Evolutionary conservation across 1,140 invertebrate genomes (phyloP), one percentile per base, ranked within the genome.

Genomic region (Brachionus koreanus): DNA sequence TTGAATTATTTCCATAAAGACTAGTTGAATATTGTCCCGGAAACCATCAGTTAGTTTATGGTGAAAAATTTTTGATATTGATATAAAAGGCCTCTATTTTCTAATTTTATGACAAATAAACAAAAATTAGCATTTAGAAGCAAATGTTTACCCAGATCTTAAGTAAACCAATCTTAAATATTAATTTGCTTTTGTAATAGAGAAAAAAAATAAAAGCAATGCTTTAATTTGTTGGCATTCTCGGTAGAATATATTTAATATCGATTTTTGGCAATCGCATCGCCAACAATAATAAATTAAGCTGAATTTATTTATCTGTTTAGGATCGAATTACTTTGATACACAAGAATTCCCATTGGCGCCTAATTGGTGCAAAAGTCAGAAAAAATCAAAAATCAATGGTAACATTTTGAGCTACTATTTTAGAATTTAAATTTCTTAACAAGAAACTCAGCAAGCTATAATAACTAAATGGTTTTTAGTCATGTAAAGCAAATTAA

Each of bases 1-100:
- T 3, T 57, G n/a, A 19, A 57, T 23, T 57, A 19, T n/a, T 9
- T 57, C 49, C 19, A 16, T 16, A 57, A 10, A 57, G 19, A 25
- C 6, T 19, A 5, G 0, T 16, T 57, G 19, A 57, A 57, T 57
- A 42, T 42, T 57, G 49, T 57, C 49, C 19, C 49, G 49, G 49
- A 57, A 57, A 57, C 49, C 7, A 57, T 5, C 19, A 2, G n/a
- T 19, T 19, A 57, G 19, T 23, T 57, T 19, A 16, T 57, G 16
- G 49, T 23, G 16, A 57, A 57, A 57, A 57, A 19, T 23, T 57
- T 7, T 57, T 19, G 49, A 57, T 57, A 57, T 57, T 57, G 49
- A 57, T 57, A 57, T 57, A 57, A 57, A 57, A 57, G 49, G 49
- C 49, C 49, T 57, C 49, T 57, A 57, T 57, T 57, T 57, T 57